A percentile compares a stretch with the other conserved stretches of the same genome.
phyloP scores from a whole-genome alignment of 2,113 vertebrate species.

The Corythaixoides concolor region DNA sequence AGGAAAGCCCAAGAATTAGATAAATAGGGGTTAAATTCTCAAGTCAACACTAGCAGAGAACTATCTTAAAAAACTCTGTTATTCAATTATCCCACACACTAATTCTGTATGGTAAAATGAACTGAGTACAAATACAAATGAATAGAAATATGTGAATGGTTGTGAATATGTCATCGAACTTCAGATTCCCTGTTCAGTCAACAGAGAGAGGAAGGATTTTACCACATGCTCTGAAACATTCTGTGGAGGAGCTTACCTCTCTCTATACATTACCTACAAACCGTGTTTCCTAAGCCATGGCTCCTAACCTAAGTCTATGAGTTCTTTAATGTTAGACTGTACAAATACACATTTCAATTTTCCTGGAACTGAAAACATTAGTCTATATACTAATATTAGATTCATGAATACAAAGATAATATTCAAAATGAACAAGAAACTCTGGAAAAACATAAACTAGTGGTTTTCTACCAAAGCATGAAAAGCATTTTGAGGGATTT shows the following conservation, averaged over 20 bases:
- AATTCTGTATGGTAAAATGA: neutral
- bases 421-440: slow-evolving; percentile 24
- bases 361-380: neutral
- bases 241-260: neutral
- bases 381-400: neutral
- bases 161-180: neutral
- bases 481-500: slow-evolving; percentile 51
- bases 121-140: neutral
- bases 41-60: neutral
- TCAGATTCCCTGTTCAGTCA: neutral
- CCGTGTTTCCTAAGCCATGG: neutral
- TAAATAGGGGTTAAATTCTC: neutral
- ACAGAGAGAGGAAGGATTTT: neutral
- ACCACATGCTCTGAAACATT: neutral
- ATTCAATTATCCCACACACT: neutral
- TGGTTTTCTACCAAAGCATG: slow-evolving; percentile 54
- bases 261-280: neutral
- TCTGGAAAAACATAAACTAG: neutral
- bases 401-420: slow-evolving; percentile 6
- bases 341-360: neutral
- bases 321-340: neutral
- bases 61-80: neutral
- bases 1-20: neutral
- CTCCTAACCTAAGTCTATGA: neutral
- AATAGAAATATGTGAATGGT: neutral